These are phyloP conservation scores for Premnoplex brunnescens DNA, from an alignment of 2,797 vertebrate species.

Conservation along the genomic window DNA sequence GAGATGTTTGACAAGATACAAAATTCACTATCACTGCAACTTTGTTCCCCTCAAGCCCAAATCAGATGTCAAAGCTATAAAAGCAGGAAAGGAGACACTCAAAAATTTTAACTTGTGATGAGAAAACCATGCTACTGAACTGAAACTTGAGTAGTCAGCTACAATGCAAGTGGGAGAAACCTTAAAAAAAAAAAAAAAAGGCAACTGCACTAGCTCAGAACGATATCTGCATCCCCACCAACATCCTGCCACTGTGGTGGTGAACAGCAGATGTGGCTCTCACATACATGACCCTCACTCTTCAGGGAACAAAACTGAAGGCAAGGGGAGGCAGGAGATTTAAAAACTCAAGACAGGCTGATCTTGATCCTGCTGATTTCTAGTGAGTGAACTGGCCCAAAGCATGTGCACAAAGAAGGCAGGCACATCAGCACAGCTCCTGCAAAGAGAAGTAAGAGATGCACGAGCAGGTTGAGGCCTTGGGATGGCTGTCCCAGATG, in stretches of 20 bases:
- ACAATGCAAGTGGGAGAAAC: background rate
- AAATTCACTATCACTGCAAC: background rate
- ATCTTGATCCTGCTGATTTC: background rate
- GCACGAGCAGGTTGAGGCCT: background rate
- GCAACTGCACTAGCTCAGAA: background rate
- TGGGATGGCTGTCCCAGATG: background rate
- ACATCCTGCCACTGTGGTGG: rapidly evolving
- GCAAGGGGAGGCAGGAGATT: background rate
- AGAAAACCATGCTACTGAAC: background rate
- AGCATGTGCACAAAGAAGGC: background rate
- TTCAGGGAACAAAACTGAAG: background rate
- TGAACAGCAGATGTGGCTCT: background rate
- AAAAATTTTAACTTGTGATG: background rate
- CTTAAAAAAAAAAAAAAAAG: background rate
- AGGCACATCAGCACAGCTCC: background rate
- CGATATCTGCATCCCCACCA: background rate
- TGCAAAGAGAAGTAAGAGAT: background rate
- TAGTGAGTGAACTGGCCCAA: background rate
- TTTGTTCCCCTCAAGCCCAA: background rate
- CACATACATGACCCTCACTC: rapidly evolving
- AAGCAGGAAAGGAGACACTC: background rate
- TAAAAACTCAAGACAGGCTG: background rate
- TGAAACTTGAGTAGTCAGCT: background rate
- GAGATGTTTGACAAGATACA: background rate
- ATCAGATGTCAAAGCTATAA: background rate